Percentiles rank a stretch among this genome's conserved stretches.
phyloP scores from a whole-genome alignment of 2,113 vertebrate genomes.

The Prochilodus magdalenae region DNA sequence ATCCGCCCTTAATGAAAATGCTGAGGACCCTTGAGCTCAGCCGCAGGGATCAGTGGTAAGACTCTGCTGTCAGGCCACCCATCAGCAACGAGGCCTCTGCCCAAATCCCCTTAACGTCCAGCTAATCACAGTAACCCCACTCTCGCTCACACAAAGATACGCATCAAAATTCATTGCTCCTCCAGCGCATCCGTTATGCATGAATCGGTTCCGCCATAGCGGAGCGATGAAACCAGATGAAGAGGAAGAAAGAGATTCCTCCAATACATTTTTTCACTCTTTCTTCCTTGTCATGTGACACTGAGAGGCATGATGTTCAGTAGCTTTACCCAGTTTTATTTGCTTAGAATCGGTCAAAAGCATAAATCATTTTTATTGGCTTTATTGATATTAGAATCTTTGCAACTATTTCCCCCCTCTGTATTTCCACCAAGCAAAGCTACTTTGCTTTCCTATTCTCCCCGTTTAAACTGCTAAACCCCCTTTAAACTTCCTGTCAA shows the following conservation, averaged over 20 bases:
- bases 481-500: neutral
- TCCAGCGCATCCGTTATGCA: slow-evolving; percentile 57
- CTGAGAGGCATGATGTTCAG: neutral
- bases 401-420: neutral
- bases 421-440: neutral
- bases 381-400: neutral
- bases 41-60: slow-evolving; percentile 87
- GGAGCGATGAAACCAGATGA: neutral
- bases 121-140: slow-evolving; percentile 83
- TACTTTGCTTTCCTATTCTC: neutral
- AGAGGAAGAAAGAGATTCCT: neutral
- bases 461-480: neutral
- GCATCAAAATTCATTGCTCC: slow-evolving; percentile 84
- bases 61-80: slow-evolving; percentile 81
- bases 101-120: slow-evolving; percentile 83
- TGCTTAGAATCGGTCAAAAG: too few species aligned
- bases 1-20: slow-evolving; percentile 99
- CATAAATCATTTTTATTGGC: too few species aligned
- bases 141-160: slow-evolving; percentile 75
- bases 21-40: slow-evolving; percentile 89
- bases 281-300: neutral
- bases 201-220: slow-evolving; percentile 43
- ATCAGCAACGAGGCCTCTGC: slow-evolving; percentile 82
- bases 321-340: too few species aligned
- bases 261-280: neutral